Base-by-base conservation (phyloP, 2,113 vertebrate genomes). In the Cinclus mexicanus region DNA sequence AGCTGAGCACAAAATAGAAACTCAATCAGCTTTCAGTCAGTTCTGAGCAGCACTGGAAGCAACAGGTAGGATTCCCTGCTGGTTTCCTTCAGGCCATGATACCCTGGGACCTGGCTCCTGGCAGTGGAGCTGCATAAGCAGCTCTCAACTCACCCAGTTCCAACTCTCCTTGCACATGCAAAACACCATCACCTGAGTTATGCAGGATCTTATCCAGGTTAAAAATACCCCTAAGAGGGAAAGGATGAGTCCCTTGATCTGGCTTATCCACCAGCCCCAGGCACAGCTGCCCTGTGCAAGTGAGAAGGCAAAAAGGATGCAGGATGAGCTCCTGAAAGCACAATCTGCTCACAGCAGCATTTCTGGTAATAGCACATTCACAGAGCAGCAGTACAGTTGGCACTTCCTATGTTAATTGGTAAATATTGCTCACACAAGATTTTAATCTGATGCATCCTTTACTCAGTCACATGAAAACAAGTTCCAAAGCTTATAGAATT, bases 171-270 rank as follows among this genome's bases (percentile, higher is more conserved):
- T 77, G 37, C 35, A 46, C 28, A 49, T 23, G 9, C 37, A 52
- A n/a, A 83, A 65, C 67, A 69, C 25, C 63, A 69, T 33, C 76
- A 61, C 92, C 90, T 77, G 92, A 95, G 76, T 29, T 12, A 41
- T n/a, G 33, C 1, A 6, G 59, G 20, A 77, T 63, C 64, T 86
- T 46, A 80, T 9, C 50, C 75, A 80, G 63, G 75, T 80, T 96
- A 92, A 96, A 97, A 95, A 97, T 83, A 97, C 24, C 42, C 41
- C 67, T 86, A 88, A 93, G 92, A 85, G 83, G 57, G 94, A 92
- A 94, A 91, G 85, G 82, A 95, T 92, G 85, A 93, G 50, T 57
- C 75, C 53, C 67, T 83, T 90, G 82, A 92, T 88, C 90, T 85
- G 78, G 63, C 63, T 97, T 90, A 96, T 70, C 85, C 33, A 60